phyloP scores from a whole-genome alignment of 2,113 vertebrate genomes.

The Chamaetylas fuelleborni region DNA sequence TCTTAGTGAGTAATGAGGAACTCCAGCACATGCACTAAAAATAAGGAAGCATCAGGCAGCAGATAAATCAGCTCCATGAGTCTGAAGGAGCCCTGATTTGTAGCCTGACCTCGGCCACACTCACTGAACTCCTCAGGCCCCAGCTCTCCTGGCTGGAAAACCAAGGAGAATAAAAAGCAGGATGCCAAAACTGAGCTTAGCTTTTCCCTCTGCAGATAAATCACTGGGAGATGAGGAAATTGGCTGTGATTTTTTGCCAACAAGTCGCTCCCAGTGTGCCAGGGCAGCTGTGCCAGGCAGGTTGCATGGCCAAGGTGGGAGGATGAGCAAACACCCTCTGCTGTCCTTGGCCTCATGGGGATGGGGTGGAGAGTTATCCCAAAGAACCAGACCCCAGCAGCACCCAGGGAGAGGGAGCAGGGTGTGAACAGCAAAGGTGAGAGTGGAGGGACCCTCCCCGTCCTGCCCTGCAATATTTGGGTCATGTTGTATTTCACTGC shows the following conservation, averaged over 20 bases:
- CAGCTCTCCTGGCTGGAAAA: neutral
- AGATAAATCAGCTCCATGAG: neutral
- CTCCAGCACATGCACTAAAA: neutral
- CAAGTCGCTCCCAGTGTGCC: fast-evolving
- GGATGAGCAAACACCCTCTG: neutral
- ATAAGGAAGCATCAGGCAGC: neutral
- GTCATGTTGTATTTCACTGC: neutral
- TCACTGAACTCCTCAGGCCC: neutral
- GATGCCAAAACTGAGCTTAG: neutral
- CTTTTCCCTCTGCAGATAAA: slow-evolving; percentile 21
- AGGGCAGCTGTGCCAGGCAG: fast-evolving
- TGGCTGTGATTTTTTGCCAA: neutral
- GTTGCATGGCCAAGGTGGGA: fast-evolving
- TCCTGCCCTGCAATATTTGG: neutral
- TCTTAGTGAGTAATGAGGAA: neutral
- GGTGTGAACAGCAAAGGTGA: neutral
- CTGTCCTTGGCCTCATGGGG: neutral
- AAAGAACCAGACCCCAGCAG: neutral
- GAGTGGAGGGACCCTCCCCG: neutral
- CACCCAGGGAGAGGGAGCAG: fast-evolving
- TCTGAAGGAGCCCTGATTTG: neutral
- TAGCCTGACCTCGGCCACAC: neutral
- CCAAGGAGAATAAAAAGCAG: neutral
- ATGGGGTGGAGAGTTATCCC: neutral
- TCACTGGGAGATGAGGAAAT: neutral